Percentiles rank a stretch among this genome's conserved stretches.
phyloP scores from a whole-genome alignment of 2,888 invertebrate species.

The Petrolisthes manimaculis region DNA sequence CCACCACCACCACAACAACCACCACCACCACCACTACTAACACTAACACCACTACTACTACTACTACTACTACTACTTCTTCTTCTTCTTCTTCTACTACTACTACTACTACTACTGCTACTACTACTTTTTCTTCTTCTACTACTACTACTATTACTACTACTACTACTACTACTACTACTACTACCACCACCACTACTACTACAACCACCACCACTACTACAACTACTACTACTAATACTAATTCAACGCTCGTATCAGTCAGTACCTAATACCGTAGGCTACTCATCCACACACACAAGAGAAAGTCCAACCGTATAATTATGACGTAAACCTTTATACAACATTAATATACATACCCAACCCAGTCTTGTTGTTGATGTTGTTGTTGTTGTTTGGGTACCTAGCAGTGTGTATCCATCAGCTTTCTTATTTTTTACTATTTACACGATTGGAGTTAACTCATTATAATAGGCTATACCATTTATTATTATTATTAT shows the following conservation, averaged over 20 bases:
- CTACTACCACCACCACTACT: not conserved
- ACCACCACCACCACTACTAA: not conserved
- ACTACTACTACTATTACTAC: slow-evolving; percentile 3
- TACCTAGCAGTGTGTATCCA: no score
- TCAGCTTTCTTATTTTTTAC: no score
- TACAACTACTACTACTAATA: not conserved
- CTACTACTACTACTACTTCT: not conserved
- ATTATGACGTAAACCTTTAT: no score
- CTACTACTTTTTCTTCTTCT: not conserved
- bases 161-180: slow-evolving; percentile 11
- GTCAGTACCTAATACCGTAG: not conserved
- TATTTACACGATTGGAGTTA: no score
- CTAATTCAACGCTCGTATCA: not conserved
- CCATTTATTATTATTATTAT: no score
- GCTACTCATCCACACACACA: not conserved
- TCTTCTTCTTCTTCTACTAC: not conserved
- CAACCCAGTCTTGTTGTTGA: no score
- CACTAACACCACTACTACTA: not conserved
- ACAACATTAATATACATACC: no score
- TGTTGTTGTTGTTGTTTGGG: no score
- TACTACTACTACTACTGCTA: slow-evolving; percentile 10
- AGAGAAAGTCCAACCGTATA: no score
- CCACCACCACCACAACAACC: not conserved
- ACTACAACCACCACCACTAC: not conserved
- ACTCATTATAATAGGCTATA: no score